These are phyloP conservation scores for Porites evermanni DNA, from an alignment of 92 coral and sea anemone genomes.

Conservation along the genomic window DNA sequence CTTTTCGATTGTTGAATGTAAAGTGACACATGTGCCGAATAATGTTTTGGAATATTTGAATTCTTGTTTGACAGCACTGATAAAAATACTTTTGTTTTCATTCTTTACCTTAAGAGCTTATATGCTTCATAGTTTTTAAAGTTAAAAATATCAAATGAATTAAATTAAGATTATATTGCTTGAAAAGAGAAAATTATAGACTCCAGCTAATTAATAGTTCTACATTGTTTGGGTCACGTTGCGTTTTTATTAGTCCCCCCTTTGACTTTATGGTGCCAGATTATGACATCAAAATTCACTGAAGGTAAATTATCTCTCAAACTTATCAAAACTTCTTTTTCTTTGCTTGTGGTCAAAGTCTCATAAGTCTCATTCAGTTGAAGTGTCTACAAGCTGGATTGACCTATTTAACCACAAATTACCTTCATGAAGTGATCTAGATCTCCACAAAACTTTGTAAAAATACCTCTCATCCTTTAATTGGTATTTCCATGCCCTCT, in stretches of 20 bases:
- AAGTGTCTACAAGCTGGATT: no score
- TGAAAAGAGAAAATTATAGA: not conserved
- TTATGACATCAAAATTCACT: constrained; percentile 29
- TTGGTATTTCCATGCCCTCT: not conserved
- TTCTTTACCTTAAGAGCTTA: no score
- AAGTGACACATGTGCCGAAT: constrained; percentile 53
- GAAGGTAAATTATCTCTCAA: constrained; percentile 16
- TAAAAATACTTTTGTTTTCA: not conserved
- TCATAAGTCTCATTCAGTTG: not conserved
- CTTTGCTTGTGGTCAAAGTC: constrained; percentile 26
- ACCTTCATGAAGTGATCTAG: not conserved
- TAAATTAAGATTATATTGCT: not conserved
- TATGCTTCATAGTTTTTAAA: no score
- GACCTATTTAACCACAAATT: not conserved
- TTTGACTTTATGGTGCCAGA: constrained; percentile 24
- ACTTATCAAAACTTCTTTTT: constrained; percentile 6
- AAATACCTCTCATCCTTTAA: not conserved
- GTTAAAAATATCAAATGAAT: not conserved
- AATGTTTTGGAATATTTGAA: constrained; percentile 11
- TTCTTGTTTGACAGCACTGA: constrained; percentile 13
- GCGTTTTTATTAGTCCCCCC: constrained; percentile 5
- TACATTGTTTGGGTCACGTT: constrained; percentile 28
- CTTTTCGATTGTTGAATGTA: constrained; percentile 37
- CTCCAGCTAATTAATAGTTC: constrained; percentile 11
- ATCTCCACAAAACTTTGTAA: not conserved